Conservation (phyloP, 64 coral and sea anemone genomes). For the Stichodactyla mertensii region DNA sequence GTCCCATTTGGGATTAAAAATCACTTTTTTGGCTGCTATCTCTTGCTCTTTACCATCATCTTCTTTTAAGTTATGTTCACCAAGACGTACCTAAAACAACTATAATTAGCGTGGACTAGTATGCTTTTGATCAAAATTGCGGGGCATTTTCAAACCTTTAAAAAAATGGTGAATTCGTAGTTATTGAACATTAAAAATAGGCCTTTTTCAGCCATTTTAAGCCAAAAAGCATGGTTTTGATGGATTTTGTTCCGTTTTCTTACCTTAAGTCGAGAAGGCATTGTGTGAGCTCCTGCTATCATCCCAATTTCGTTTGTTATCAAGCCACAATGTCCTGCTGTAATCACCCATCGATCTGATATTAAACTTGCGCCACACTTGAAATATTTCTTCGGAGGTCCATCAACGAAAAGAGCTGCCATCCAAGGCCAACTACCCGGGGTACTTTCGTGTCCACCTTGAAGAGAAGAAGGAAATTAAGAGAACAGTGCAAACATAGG, state of each 20-base stretch:
- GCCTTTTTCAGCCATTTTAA: too few relatives aligned
- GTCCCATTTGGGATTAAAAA: slow-evolving; percentile 77
- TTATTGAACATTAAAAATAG: too few relatives aligned
- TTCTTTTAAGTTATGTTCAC: slow-evolving; percentile 67
- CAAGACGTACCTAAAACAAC: slow-evolving; percentile 56
- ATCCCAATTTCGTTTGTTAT: background rate
- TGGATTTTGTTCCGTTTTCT: background rate
- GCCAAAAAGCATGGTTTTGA: background rate
- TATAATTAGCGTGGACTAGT: too few relatives aligned
- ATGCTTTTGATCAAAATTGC: too few relatives aligned
- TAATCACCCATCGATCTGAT: slow-evolving; percentile 51
- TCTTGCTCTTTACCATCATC: slow-evolving; percentile 58
- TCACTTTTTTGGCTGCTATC: slow-evolving; percentile 50
- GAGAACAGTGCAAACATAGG: background rate
- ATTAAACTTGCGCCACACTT: slow-evolving; percentile 68
- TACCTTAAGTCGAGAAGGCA: slow-evolving; percentile 1
- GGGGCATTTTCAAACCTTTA: too few relatives aligned
- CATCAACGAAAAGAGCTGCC: slow-evolving; percentile 46
- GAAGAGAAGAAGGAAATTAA: background rate
- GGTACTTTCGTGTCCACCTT: slow-evolving; percentile 44
- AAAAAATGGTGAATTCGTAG: too few relatives aligned
- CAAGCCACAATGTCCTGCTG: slow-evolving; percentile 54
- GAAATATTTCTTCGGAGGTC: slow-evolving; percentile 54
- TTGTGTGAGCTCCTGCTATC: background rate
- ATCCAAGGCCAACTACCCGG: slow-evolving; percentile 79